A percentile compares a stretch with the other conserved stretches of the same genome.
These are phyloP conservation scores for Hyla sarda DNA, from an alignment of 2,113 vertebrate species.

Conservation along the genomic window DNA sequence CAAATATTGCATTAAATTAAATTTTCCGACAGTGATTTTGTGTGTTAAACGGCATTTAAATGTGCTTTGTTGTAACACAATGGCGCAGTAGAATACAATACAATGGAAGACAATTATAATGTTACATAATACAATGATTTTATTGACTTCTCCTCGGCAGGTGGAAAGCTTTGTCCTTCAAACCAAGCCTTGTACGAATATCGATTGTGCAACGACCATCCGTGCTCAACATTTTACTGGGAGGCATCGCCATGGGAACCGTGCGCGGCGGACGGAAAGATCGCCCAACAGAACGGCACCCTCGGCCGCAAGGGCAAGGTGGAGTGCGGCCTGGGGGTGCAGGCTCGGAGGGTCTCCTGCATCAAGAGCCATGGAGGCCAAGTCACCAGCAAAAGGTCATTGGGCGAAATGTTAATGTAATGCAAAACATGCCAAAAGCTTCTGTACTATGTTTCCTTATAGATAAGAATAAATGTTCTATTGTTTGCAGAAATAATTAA, in stretches of 20 bases:
- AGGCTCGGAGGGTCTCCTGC: conserved; percentile 86
- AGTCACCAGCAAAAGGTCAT: conserved; percentile 88
- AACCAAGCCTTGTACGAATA: conserved; percentile 83
- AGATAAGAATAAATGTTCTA: neutral
- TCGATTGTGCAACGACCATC: conserved; percentile 85
- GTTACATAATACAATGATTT: neutral
- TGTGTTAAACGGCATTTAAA: neutral
- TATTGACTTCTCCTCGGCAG: conserved; percentile 63
- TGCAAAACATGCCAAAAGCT: neutral
- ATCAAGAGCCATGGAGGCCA: conserved; percentile 80
- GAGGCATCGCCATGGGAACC: conserved; percentile 84
- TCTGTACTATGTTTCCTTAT: neutral
- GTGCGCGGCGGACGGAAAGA: conserved; percentile 76
- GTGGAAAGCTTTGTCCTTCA: conserved; percentile 84
- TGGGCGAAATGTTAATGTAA: neutral
- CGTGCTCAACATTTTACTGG: conserved; percentile 86
- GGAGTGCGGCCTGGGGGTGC: conserved; percentile 82
- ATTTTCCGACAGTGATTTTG: neutral
- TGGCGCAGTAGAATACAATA: no score
- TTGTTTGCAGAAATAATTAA: no score
- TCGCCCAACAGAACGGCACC: conserved; percentile 73
- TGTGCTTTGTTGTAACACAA: neutral
- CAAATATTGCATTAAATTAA: no score
- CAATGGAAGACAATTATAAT: no score
- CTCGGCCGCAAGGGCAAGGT: conserved; percentile 70